Conservation (phyloP, 2,888 invertebrate genomes). For the Nymphalis urticae region DNA sequence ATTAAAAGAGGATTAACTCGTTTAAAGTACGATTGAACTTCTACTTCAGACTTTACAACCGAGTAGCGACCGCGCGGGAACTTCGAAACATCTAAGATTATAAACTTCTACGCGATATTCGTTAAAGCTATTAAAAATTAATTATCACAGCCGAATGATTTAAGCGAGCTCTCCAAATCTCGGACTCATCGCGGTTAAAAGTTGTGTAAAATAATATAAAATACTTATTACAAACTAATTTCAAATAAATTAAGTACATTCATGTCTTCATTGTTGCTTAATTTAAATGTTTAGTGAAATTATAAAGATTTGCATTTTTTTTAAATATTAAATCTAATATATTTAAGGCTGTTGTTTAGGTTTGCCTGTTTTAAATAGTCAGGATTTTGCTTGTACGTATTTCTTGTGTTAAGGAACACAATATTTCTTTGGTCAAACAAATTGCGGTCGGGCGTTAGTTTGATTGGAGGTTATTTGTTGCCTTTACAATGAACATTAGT, state of each 20-base stretch:
- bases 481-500: conserved; percentile 78
- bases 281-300: too few species aligned
- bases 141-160: conserved; percentile 25
- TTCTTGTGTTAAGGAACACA: conserved; percentile 60
- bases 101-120: conserved; percentile 33
- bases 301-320: not conserved
- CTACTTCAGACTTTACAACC: conserved; percentile 42
- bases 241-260: too few species aligned
- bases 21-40: conserved; percentile 76
- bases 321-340: too few species aligned
- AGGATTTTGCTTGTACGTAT: conserved; percentile 47
- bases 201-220: not conserved
- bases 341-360: conserved; percentile 2
- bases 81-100: conserved; percentile 42
- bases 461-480: conserved; percentile 79
- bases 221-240: not conserved
- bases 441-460: conserved; percentile 77
- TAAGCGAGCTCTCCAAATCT: conserved; percentile 1
- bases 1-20: conserved; percentile 77
- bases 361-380: conserved; percentile 23
- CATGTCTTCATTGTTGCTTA: too few species aligned
- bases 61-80: conserved; percentile 52
- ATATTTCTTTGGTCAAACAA: conserved; percentile 75
- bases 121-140: conserved; percentile 36
- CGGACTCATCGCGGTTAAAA: not conserved